A percentile compares a stretch with the other conserved stretches of the same genome.
Conservation (phyloP, 1,140 invertebrate species). For the Drosophila virilis region DNA sequence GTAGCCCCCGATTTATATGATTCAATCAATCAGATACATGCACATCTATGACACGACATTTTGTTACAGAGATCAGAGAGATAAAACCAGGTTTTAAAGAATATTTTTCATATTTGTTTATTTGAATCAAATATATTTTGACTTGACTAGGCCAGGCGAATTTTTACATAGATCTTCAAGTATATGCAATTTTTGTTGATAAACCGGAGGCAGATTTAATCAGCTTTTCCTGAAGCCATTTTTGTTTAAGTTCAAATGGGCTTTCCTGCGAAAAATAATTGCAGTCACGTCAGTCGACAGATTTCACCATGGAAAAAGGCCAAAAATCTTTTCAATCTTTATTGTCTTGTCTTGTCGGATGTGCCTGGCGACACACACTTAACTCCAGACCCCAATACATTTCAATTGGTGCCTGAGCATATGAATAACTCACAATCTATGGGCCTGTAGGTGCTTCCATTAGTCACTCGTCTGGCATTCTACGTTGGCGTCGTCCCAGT, state of each 20-base stretch:
- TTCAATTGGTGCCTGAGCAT: slow-evolving; percentile 13
- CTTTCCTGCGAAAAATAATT: slow-evolving; percentile 1
- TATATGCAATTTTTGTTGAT: neutral
- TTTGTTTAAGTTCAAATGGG: neutral
- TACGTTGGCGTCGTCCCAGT: slow-evolving; percentile 46
- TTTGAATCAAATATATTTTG: too few relatives aligned
- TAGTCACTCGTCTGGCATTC: slow-evolving; percentile 61
- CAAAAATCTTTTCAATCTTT: slow-evolving; percentile 12
- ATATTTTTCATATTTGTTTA: too few relatives aligned
- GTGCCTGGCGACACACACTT: slow-evolving; percentile 10
- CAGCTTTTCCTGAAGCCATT: neutral
- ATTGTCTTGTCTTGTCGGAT: slow-evolving; percentile 10
- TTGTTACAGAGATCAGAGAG: too few relatives aligned
- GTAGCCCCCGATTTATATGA: neutral
- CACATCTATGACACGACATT: too few relatives aligned
- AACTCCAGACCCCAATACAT: slow-evolving; percentile 20
- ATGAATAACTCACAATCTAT: slow-evolving; percentile 4
- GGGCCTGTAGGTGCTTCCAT: slow-evolving; percentile 21
- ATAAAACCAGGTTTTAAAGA: too few relatives aligned
- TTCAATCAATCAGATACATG: too few relatives aligned
- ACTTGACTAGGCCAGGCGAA: too few relatives aligned
- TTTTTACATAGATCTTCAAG: too few relatives aligned
- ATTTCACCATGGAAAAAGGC: slow-evolving; percentile 7
- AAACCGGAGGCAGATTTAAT: neutral
- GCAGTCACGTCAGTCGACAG: slow-evolving; percentile 12